Percentiles rank a stretch among this genome's conserved stretches.
Conservation (phyloP, 2,113 vertebrate genomes). For the Gavia stellata region DNA sequence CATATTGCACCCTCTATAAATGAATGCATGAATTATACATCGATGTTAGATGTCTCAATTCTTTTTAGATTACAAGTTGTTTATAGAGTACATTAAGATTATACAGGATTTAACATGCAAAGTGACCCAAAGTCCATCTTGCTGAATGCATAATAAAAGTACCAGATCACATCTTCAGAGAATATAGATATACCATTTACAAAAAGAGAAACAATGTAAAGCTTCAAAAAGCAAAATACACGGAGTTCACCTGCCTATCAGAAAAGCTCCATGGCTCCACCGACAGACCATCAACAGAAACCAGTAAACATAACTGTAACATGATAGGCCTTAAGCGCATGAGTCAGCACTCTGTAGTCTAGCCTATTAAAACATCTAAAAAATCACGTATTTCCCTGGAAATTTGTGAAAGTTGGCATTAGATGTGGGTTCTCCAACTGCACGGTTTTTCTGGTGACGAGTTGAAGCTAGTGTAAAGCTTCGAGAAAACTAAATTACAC, state of each 20-base stretch:
- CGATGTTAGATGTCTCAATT: not conserved
- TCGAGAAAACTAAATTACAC: not conserved
- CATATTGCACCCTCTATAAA: constrained; percentile 30
- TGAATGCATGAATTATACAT: constrained; percentile 48
- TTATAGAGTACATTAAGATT: not conserved
- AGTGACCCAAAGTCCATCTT: not conserved
- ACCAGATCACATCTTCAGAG: not conserved
- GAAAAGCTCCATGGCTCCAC: not conserved
- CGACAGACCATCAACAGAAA: not conserved
- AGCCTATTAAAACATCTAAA: not conserved
- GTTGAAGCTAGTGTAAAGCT: not conserved
- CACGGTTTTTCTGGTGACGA: not conserved
- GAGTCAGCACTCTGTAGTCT: not conserved
- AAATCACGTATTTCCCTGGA: not conserved
- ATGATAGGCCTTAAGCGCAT: not conserved
- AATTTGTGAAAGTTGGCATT: not conserved
- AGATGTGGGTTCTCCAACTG: not conserved
- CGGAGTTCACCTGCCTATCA: not conserved
- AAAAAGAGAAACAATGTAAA: not conserved
- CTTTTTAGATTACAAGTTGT: constrained; percentile 30
- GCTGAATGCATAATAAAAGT: not conserved
- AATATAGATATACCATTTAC: not conserved
- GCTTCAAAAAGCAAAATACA: not conserved
- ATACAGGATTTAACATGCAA: not conserved
- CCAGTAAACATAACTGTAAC: not conserved